These are phyloP conservation scores for Eumeta japonica DNA, from an alignment of 1,140 invertebrate species.

Conservation along the genomic window DNA sequence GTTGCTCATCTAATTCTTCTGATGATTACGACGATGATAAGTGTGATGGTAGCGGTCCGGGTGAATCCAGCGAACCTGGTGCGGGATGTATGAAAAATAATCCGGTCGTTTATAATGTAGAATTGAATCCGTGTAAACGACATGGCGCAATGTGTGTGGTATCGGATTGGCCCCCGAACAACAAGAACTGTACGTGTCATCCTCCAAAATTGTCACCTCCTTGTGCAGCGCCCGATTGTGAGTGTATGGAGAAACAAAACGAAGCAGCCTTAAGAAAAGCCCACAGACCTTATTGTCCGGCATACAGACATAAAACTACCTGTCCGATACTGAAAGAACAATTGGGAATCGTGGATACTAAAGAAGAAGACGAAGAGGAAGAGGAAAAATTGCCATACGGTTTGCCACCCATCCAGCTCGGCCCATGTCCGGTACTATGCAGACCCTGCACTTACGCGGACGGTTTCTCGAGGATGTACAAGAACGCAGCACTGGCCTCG, in stretches of 20 bases:
- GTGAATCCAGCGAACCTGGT: no score
- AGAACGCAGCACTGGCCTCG: slow-evolving; percentile 27
- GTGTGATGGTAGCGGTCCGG: no score
- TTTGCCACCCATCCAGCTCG: slow-evolving; percentile 38
- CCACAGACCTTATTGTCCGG: slow-evolving; percentile 41
- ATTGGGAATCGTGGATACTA: slow-evolving; percentile 34
- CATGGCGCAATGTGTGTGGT: slow-evolving; percentile 19
- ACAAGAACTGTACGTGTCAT: slow-evolving; percentile 42
- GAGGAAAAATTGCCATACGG: slow-evolving; percentile 39
- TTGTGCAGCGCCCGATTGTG: slow-evolving; percentile 43
- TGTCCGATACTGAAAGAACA: slow-evolving; percentile 35
- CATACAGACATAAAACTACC: slow-evolving; percentile 36
- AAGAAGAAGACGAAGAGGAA: slow-evolving; percentile 41
- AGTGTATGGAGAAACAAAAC: slow-evolving; percentile 32
- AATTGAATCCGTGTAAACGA: no score
- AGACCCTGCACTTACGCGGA: slow-evolving; percentile 40
- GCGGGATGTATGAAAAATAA: no score
- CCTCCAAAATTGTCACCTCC: slow-evolving; percentile 35
- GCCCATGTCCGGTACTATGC: slow-evolving; percentile 47
- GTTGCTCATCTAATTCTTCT: no score
- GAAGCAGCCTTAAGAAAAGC: slow-evolving; percentile 31
- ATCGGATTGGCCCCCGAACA: slow-evolving; percentile 26
- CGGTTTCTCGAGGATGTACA: slow-evolving; percentile 51
- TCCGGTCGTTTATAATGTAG: no score
- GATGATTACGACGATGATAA: no score